Base-by-base conservation (phyloP, 2,113 vertebrate species). In the Myxocyprinus asiaticus region DNA sequence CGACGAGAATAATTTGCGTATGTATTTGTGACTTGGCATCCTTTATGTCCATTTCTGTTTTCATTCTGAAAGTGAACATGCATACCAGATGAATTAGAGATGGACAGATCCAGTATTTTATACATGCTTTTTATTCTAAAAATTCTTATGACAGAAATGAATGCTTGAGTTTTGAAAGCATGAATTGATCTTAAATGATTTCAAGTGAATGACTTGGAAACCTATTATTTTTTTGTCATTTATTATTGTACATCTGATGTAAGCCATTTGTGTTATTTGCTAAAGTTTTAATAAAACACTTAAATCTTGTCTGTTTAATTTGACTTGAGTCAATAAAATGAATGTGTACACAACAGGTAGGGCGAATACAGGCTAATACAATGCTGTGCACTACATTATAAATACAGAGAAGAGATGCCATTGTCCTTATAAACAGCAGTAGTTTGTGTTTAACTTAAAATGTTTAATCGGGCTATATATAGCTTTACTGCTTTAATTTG, bases 91-190 rank as follows among this genome's bases (percentile, higher is more conserved):
- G 51, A 4, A 42, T 51, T 43, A 53, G 1, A 33, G 22, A 33
- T 33, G 22, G 22, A 33, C 22, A 33, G 22, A 33, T 33, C 22
- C 73, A 76, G 73, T 76, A 76, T 76, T 76, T 65, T 2, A 63
- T 51, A 8, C 63, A 62, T 47, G 4, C 47, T 76, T 76, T 76
- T 65, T 65, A 14, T 63, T 33, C 7, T 33, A 48, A 4, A 73
- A 47, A 75, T 63, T 51, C 33, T 42, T n/a, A 63, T 42, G 50
- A 11, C 11, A 9, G 12, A 61, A 47, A 15, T 62, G 6, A 75
- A 63, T 63, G 70, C 55, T 59, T 59, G 55, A 45, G 6, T 68
- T 33, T 33, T 17, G 48, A 51, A 67, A 67, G 22, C 59, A 43
- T 59, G n/a, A 47, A 59, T 47, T 17, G 6, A 43, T 42, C 7